Evolutionary conservation across 2,113 vertebrate species (phyloP).

Genomic region (Myrmecophaga tridactyla): DNA sequence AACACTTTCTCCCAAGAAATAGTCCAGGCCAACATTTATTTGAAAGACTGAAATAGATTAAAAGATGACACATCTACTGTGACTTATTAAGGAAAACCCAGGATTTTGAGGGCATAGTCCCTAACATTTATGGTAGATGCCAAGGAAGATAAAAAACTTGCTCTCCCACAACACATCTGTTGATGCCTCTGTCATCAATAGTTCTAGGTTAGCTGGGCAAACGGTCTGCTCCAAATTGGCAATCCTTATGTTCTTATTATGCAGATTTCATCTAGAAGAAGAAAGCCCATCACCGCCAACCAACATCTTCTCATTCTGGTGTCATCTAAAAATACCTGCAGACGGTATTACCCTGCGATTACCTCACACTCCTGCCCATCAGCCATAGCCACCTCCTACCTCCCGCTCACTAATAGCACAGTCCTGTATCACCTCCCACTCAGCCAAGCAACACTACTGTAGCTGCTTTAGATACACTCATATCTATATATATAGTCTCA

Average conservation of each 20-base stretch:
- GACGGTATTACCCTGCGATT: conserved; percentile 81
- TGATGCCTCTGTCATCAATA: not conserved
- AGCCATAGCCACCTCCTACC: conserved; percentile 85
- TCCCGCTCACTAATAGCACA: conserved; percentile 87
- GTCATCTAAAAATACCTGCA: conserved; percentile 84
- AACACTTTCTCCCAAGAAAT: conserved; percentile 44
- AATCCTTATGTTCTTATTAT: conserved; percentile 30
- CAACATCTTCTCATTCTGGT: conserved; percentile 79
- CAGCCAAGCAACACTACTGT: conserved; percentile 83
- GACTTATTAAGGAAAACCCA: conserved; percentile 56
- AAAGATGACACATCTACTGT: conserved; percentile 33
- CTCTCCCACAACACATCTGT: conserved; percentile 53
- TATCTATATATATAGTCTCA: conserved; percentile 82
- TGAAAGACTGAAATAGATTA: conserved; percentile 20
- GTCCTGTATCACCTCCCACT: conserved; percentile 88
- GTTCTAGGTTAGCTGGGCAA: conserved; percentile 33
- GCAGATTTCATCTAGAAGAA: conserved; percentile 61
- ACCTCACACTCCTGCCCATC: conserved; percentile 83
- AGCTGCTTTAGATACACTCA: conserved; percentile 84
- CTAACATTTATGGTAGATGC: not conserved
- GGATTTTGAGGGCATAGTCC: conserved; percentile 32
- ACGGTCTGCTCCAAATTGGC: conserved; percentile 54
- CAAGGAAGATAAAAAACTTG: not conserved
- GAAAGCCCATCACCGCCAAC: conserved; percentile 70
- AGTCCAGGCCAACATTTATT: conserved; percentile 20